Percentiles rank a stretch among this genome's conserved stretches.
Evolutionary conservation across 2,888 invertebrate species (phyloP).

Genomic region (Synanthedon andrenaeformis): DNA sequence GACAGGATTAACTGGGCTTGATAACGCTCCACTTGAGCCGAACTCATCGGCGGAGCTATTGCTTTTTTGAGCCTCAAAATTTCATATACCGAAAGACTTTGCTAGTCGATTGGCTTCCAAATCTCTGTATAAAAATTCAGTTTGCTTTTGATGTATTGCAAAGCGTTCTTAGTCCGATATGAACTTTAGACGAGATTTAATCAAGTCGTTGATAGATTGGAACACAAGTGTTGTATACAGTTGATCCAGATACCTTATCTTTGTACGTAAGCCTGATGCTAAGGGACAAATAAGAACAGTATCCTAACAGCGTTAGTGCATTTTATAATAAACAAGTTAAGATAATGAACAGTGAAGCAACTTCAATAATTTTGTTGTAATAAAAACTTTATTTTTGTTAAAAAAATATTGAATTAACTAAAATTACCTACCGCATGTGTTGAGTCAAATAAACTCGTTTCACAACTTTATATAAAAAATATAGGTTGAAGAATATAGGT

Average conservation of each 20-base stretch:
- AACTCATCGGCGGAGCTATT: conserved; percentile 43
- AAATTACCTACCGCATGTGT: too few species aligned
- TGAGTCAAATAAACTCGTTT: too few species aligned
- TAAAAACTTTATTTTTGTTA: too few species aligned
- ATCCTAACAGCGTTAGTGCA: neutral
- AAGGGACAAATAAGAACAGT: conserved; percentile 25
- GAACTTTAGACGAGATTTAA: neutral
- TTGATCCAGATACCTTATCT: neutral
- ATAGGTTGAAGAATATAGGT: too few species aligned
- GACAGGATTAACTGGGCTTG: conserved; percentile 54
- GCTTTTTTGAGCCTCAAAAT: conserved; percentile 41
- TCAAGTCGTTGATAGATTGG: neutral
- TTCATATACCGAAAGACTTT: conserved; percentile 30
- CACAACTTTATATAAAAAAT: too few species aligned
- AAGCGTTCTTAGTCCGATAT: neutral
- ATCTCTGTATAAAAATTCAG: conserved; percentile 17
- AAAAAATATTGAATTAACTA: too few species aligned
- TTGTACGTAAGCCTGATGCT: conserved; percentile 11
- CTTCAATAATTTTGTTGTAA: neutral
- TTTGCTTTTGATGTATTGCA: conserved; percentile 12
- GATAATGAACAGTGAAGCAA: neutral
- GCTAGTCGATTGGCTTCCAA: conserved; percentile 10
- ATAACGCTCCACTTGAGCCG: conserved; percentile 51
- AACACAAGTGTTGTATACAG: neutral
- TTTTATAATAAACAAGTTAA: neutral